Base-by-base conservation (phyloP, 2,888 invertebrate genomes). In the Melolontha melolontha region DNA sequence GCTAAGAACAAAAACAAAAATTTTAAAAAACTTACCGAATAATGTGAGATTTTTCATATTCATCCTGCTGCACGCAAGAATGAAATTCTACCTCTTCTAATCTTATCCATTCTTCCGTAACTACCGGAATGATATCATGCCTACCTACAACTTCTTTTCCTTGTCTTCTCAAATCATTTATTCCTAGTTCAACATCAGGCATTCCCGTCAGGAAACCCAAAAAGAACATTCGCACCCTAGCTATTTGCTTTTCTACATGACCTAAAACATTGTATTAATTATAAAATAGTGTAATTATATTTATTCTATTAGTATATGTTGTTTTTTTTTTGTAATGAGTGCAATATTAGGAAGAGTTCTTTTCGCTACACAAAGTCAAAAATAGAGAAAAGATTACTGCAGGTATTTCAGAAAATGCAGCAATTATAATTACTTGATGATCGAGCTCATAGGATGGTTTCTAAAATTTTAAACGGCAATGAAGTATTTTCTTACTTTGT, bases 131-230 rank as follows among this genome's bases (percentile, higher is more conserved):
- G 82, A 99, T 99, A 85, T 99, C 99, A 84, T 98, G 97, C 2
- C 99, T 88, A 0, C 99, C 97, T 1, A 99, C 99, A 63, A 99
- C 97, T 87, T 99, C 99, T 84, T 93, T 93, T n/a, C 98, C 98
- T 84, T 97, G 96, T n/a, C 98, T 88, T 83, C 95, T 90, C 88
- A 96, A 90, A 84, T 99, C 99, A 84, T 99, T 99, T 67, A 99
- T 90, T 2, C 99, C 99, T 75, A 99, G 85, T 85, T 99, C 99
- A 73, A 98, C 91, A 79, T 94, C 93, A 2, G 98, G 98, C 93
- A 96, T 95, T 64, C 97, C 96, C 75, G 97, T 94, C 12, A 99
- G 87, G 83, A 99, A 99, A 27, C 97, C 97, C 66, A 98, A 87
- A 85, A 98, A 97, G 86, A 98, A 98, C 8, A 99, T 84, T 11